phyloP scores from a whole-genome alignment of 1,140 invertebrate species.

The Homalodisca vitripennis region DNA sequence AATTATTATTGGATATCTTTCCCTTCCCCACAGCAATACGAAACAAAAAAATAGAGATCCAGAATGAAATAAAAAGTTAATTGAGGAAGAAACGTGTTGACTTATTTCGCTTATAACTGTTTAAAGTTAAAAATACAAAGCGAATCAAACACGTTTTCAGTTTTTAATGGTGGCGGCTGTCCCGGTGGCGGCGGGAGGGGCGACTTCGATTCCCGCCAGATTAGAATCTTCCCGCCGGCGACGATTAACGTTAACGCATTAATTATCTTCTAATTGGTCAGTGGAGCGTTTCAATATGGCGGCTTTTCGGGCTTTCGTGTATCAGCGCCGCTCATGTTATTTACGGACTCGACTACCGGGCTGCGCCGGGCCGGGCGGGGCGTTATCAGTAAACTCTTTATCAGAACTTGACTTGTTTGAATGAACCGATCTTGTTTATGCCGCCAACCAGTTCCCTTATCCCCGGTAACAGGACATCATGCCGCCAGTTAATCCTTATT shows the following conservation, averaged over 20 bases:
- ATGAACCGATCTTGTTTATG: neutral
- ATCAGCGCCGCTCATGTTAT: neutral
- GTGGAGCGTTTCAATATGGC: slow-evolving; percentile 10
- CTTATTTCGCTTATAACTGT: too few species aligned
- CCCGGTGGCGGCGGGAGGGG: neutral
- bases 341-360: neutral
- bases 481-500: too few species aligned
- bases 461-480: neutral
- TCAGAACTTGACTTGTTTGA: neutral
- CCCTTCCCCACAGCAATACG: too few species aligned
- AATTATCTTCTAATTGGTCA: slow-evolving; percentile 11
- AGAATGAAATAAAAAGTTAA: too few species aligned
- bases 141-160: neutral
- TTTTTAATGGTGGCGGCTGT: neutral
- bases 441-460: neutral
- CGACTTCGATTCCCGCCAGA: neutral
- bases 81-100: too few species aligned
- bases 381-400: neutral
- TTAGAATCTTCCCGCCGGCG: too few species aligned
- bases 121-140: too few species aligned
- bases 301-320: neutral
- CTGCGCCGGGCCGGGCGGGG: too few species aligned
- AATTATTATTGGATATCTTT: too few species aligned
- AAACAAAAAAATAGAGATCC: too few species aligned
- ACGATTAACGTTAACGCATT: slow-evolving; percentile 12